A percentile compares a stretch with the other conserved stretches of the same genome.
These are phyloP conservation scores for Holocentrus rufus DNA, from an alignment of 2,797 vertebrate species.

Conservation along the genomic window DNA sequence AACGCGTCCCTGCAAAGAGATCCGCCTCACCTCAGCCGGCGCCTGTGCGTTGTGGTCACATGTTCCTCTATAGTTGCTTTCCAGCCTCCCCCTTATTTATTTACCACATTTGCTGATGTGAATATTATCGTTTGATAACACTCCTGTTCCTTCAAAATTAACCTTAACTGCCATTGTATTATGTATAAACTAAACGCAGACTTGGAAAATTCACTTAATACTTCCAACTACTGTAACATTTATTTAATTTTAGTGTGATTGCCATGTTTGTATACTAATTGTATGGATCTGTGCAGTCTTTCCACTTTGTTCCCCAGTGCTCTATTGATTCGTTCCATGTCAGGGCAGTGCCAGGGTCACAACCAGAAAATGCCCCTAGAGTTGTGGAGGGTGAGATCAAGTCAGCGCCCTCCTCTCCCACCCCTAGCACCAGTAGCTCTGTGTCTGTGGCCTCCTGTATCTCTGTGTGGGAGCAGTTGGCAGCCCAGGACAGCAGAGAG, in stretches of 20 bases:
- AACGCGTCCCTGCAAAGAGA: conserved; percentile 76
- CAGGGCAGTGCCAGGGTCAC: conserved; percentile 65
- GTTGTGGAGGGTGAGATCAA: conserved; percentile 46
- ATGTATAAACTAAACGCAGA: neutral
- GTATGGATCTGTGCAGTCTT: conserved; percentile 21
- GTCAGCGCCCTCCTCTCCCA: conserved; percentile 77
- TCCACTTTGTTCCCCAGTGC: conserved; percentile 59
- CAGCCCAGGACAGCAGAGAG: conserved; percentile 72
- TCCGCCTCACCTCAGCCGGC: conserved; percentile 81
- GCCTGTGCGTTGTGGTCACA: conserved; percentile 81
- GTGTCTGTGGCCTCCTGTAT: conserved; percentile 86
- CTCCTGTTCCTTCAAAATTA: neutral
- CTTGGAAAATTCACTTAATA: too few species aligned
- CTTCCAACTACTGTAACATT: neutral
- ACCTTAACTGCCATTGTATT: neutral
- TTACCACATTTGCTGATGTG: neutral
- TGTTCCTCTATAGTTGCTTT: conserved; percentile 9
- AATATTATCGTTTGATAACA: neutral
- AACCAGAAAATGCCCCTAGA: conserved; percentile 35
- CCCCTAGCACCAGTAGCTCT: conserved; percentile 78
- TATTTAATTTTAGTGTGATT: too few species aligned
- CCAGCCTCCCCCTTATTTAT: neutral
- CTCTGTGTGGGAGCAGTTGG: conserved; percentile 85
- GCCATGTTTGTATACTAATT: neutral
- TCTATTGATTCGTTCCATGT: conserved; percentile 61